Percentiles rank a stretch among this genome's conserved stretches.
phyloP scores from a whole-genome alignment of 2,797 vertebrate species.

The Nyctalus aviator region DNA sequence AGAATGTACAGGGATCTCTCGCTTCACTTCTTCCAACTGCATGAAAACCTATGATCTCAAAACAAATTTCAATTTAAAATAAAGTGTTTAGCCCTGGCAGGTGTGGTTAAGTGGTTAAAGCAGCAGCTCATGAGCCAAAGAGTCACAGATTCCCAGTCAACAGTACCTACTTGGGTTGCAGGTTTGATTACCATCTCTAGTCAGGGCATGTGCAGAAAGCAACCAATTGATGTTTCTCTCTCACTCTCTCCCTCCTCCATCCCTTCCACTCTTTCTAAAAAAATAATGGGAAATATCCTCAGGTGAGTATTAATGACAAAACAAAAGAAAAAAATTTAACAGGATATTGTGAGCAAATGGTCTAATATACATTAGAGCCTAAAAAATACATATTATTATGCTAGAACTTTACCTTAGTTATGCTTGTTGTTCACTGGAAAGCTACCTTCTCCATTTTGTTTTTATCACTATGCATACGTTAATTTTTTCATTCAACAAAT shows the following conservation, averaged over 20 bases:
- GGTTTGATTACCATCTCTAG: no score
- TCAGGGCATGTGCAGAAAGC: no score
- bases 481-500: background rate
- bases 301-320: no score
- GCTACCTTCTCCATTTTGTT: background rate
- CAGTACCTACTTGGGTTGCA: no score
- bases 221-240: no score
- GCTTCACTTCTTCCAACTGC: background rate
- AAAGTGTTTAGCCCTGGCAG: background rate
- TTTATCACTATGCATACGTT: background rate
- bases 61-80: background rate
- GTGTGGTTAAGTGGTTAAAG: no score
- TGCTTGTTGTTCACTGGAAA: background rate
- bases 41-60: background rate
- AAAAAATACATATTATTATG: background rate
- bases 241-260: no score
- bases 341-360: background rate
- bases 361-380: background rate
- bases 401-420: background rate
- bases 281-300: no score
- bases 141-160: no score
- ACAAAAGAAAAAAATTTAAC: background rate
- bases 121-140: no score
- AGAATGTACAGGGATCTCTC: background rate
- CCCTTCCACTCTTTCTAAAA: no score